phyloP scores from a whole-genome alignment of 2,113 vertebrate genomes.

The Ciconia stormi region DNA sequence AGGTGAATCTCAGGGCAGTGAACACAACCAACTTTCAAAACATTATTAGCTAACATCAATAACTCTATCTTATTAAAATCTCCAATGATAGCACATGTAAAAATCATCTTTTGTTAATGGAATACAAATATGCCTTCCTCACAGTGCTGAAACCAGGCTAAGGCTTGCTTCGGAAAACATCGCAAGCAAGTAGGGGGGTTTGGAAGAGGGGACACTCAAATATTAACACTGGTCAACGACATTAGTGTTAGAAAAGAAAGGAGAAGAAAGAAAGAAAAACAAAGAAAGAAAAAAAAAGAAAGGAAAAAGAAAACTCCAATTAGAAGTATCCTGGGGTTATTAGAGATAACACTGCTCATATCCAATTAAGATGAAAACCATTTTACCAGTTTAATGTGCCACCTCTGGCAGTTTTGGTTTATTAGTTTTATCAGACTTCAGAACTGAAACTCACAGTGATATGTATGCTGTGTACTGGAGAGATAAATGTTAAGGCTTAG shows the following conservation, averaged over 20 bases:
- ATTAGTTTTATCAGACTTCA: constrained; percentile 84
- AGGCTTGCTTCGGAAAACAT: neutral
- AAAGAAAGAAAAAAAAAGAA: neutral
- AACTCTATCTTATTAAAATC: constrained; percentile 58
- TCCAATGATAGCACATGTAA: constrained; percentile 36
- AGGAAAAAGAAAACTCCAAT: constrained; percentile 74
- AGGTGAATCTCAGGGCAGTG: constrained; percentile 65
- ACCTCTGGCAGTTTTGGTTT: constrained; percentile 83
- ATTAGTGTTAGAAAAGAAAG: constrained; percentile 61
- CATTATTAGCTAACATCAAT: constrained; percentile 47
- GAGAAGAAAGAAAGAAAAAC: constrained; percentile 4
- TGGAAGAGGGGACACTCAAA: neutral
- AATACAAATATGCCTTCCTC: constrained; percentile 40
- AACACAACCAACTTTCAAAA: constrained; percentile 57
- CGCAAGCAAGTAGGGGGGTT: neutral
- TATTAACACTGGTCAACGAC: constrained; percentile 71
- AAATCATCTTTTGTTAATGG: constrained; percentile 60
- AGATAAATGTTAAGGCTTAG: constrained; percentile 65
- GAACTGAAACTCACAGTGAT: constrained; percentile 75
- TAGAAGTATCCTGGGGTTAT: constrained; percentile 85
- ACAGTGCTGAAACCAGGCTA: neutral
- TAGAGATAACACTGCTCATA: constrained; percentile 80
- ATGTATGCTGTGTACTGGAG: constrained; percentile 63
- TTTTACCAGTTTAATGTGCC: constrained; percentile 81
- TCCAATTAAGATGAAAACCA: constrained; percentile 86